Conservation (phyloP, 2,113 vertebrate genomes). For the Leptobrachium ailaonicum region DNA sequence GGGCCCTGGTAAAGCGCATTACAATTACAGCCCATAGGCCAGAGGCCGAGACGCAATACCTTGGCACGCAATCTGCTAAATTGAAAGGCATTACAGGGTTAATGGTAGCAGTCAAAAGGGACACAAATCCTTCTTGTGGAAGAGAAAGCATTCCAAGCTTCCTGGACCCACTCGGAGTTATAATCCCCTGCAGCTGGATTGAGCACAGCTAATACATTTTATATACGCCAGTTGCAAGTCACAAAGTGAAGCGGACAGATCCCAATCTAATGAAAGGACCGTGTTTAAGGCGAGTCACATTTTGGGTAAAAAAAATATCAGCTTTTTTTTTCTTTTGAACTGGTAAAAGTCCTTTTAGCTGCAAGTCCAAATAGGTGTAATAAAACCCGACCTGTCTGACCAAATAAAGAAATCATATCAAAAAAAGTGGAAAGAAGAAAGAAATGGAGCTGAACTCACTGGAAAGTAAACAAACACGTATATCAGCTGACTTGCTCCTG, state of each 20-base stretch:
- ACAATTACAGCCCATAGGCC: not conserved
- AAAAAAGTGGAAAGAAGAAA: slow-evolving; percentile 63
- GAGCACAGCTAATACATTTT: slow-evolving; percentile 90
- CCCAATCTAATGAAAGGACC: slow-evolving; percentile 39
- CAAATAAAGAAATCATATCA: slow-evolving; percentile 42
- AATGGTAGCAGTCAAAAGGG: slow-evolving; percentile 56
- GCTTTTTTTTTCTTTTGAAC: slow-evolving; percentile 69
- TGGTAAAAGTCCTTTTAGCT: slow-evolving; percentile 65
- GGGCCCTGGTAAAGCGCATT: too few species aligned
- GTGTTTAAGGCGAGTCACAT: slow-evolving; percentile 63
- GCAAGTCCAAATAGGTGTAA: too few species aligned
- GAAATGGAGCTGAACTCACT: slow-evolving; percentile 68
- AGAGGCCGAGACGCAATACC: not conserved
- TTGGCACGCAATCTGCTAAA: not conserved
- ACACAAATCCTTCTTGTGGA: slow-evolving; percentile 80
- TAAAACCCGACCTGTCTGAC: slow-evolving; percentile 55
- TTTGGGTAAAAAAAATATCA: slow-evolving; percentile 63
- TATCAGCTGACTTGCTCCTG: slow-evolving; percentile 66
- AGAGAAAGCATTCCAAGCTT: slow-evolving; percentile 88
- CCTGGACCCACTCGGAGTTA: slow-evolving; percentile 84
- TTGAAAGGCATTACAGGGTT: slow-evolving; percentile 23
- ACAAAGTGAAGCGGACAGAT: slow-evolving; percentile 76
- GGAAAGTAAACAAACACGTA: slow-evolving; percentile 54
- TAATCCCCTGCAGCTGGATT: slow-evolving; percentile 98
- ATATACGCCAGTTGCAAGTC: slow-evolving; percentile 90